Percentiles rank a stretch among this genome's conserved stretches.
Conservation (phyloP, 2,888 invertebrate genomes). For the Myathropa florea region DNA sequence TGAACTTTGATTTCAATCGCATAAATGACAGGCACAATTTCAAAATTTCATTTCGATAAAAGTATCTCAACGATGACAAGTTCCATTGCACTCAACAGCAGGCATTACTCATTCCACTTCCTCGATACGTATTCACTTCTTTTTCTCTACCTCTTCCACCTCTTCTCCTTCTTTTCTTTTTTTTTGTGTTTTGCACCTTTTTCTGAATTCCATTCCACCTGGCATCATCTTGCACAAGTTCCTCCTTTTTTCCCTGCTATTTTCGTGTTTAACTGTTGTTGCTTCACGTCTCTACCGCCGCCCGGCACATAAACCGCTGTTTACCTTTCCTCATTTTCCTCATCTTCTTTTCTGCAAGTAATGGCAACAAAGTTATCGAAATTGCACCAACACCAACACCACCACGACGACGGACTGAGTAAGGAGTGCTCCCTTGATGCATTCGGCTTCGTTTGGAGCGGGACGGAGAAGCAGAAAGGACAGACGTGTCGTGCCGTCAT, state of each 20-base stretch:
- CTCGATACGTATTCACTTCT: not conserved
- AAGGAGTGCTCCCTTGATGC: conserved; percentile 20
- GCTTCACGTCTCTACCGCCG: conserved; percentile 20
- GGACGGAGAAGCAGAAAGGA: not conserved
- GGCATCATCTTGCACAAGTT: conserved; percentile 43
- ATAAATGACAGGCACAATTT: conserved; percentile 37
- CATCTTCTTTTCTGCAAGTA: conserved; percentile 6
- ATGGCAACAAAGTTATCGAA: conserved; percentile 62
- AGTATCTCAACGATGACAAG: conserved; percentile 13
- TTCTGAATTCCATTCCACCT: conserved; percentile 55
- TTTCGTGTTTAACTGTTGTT: conserved; percentile 57
- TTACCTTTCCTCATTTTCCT: not conserved
- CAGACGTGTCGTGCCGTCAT: conserved; percentile 10
- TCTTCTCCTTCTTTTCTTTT: not conserved
- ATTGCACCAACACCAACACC: conserved; percentile 36
- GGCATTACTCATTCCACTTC: conserved; percentile 56
- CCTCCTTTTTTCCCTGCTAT: conserved; percentile 27
- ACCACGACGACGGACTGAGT: not conserved
- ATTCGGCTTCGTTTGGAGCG: conserved; percentile 3
- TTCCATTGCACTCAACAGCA: conserved; percentile 54
- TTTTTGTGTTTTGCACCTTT: not conserved
- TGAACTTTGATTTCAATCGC: conserved; percentile 27
- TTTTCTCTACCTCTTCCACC: not conserved
- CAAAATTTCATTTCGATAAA: conserved; percentile 12
- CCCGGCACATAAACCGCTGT: not conserved